Base-by-base conservation (phyloP, 2,797 vertebrate species). In the Brotogeris chrysoptera region DNA sequence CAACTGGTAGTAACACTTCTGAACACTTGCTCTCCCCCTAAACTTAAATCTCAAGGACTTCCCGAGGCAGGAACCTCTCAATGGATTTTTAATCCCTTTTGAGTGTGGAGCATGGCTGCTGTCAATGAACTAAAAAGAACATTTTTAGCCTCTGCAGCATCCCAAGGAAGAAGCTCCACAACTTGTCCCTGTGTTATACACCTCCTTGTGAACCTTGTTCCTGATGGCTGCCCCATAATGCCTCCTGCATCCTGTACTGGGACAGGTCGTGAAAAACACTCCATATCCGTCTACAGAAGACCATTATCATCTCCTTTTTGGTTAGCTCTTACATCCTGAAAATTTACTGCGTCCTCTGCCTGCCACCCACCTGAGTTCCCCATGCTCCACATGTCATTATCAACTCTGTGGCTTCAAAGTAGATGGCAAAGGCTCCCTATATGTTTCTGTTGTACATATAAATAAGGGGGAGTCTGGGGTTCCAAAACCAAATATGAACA, bases 161-260 rank as follows among this genome's bases (percentile, higher is more conserved):
- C 10, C 43, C 52, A 53, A 12, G 16, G 65, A 84, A 82, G n/a
- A 16, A 60, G 24, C 20, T 59, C 14, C 60, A 61, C 13, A 36
- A 36, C 10, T 18, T 2, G 0, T 3, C 10, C 17, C 13, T 65
- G 32, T 55, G 30, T 16, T 43, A 21, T 2, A 4, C 2, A 52
- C 5, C 18, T 76, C n/a, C 30, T 38, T 78, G 17, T 20, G 34
- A 73, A 50, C 15, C 11, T 71, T 55, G 32, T 13, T 63, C 9
- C 11, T 69, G 14, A 27, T 77, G 65, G 15, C n/a, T 71, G 20
- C 14, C 63, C 57, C 2, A 1, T 27, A 60, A 81, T 34, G 14
- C 14, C 24, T 79, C 30, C 53, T 84, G 25, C 27, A 74, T n/a
- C 24, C 49, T 38, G 4, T 49, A 32, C 60, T 46, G 27, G 11